Evolutionary conservation across 2,888 invertebrate genomes (phyloP), one percentile per base, ranked within the genome.

Genomic region (Ichneumoninae sp.): DNA sequence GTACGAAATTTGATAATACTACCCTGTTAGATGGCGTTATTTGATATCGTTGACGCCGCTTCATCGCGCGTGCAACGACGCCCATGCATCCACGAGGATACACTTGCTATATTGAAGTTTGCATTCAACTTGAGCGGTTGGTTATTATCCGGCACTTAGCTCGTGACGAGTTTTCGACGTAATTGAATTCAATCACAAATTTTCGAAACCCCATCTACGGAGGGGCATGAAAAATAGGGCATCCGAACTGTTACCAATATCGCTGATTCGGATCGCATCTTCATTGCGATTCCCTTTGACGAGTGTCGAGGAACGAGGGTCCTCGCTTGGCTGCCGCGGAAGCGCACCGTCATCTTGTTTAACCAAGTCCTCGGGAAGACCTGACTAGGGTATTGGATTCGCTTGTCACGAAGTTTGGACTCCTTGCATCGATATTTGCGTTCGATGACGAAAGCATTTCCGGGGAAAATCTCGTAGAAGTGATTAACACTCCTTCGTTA

Each of bases 1-100:
- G 54, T 13, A 8, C 40, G 52, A 68, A 57, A 81, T 50, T 65
- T 68, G 26, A 57, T 33, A 19, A 10, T 66, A 69, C 72, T 6
- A 40, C 68, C 74, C 78, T 74, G 50, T 81, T 74, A 78, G 47
- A 13, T 57, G 36, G 36, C 33, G 36, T 40, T 54, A 52, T 70
- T 65, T 75, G 50, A 81, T 69, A 50, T 50, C 68, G 52, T 72
- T 36, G 69, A 72, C 33, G n/a, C n/a, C 50, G 47, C 16, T 22
- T 50, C n/a, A 30, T 40, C 36, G 26, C 44, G 13, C 26, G 26
- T 8, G 4, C 26, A 26, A 26, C 13, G 22, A 57, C 10, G 57
- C 16, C 10, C 44, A 13, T 13, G 13, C 44, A 16, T 47, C 16
- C 4, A 16, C 16, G 16, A 16, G 44, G 44, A 47, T 16, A 3